phyloP scores from a whole-genome alignment of 2,797 vertebrate species.

The Lophotriccus pileatus region DNA sequence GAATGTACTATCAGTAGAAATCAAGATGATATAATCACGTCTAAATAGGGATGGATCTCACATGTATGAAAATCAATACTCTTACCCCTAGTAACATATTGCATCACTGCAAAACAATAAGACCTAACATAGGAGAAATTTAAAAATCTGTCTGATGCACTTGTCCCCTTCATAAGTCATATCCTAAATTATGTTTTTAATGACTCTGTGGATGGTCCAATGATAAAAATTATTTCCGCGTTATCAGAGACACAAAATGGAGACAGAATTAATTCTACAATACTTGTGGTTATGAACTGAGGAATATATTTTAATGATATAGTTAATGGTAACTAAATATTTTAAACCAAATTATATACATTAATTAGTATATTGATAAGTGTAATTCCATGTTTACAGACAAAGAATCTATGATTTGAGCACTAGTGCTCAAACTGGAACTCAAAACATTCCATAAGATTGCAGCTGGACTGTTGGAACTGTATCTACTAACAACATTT shows the following conservation, averaged over 20 bases:
- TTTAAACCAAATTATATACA: not conserved
- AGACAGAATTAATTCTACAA: not conserved
- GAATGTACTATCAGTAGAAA: not conserved
- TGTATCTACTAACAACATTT: not conserved
- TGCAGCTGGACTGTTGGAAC: not conserved
- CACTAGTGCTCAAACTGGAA: not conserved
- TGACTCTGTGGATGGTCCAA: not conserved
- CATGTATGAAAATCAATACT: not conserved
- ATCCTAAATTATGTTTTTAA: not conserved
- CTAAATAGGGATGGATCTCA: not conserved
- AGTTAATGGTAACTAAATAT: not conserved
- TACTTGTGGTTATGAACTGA: not conserved
- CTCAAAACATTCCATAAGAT: not conserved
- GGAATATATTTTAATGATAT: not conserved
- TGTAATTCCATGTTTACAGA: not conserved
- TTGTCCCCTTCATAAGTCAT: not conserved
- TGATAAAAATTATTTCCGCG: not conserved
- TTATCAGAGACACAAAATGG: not conserved
- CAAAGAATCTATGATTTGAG: not conserved
- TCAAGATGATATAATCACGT: not conserved
- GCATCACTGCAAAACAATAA: not conserved
- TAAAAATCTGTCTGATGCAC: not conserved
- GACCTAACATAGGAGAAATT: not conserved
- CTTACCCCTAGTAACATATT: not conserved
- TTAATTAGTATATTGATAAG: not conserved